Evolutionary conservation across 2,113 vertebrate genomes (phyloP), one percentile per base, ranked within the genome.

Genomic region (Albula glossodonta): DNA sequence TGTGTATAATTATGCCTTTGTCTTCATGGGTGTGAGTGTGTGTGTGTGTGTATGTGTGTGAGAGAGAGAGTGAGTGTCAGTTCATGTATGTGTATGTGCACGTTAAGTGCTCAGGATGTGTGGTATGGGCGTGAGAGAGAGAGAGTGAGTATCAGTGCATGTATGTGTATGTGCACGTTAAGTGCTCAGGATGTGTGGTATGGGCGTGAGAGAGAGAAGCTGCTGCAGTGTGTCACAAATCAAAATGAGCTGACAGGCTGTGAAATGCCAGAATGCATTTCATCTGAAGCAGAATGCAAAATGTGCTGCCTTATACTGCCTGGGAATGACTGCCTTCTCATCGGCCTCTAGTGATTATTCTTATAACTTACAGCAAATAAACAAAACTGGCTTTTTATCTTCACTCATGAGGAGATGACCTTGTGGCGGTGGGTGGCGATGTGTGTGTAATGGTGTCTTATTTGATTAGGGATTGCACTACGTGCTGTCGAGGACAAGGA

Each of bases 261-360:
- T 92, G 88, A 90, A 93, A 92, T 78, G 89, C 91, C 89, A 85
- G 87, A 85, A 81, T 86, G 89, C 88, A 88, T 93, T 93, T 93
- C 87, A 92, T 89, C 92, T 92, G 88, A 90, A 90, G 89, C 87
- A 87, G 77, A 83, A 87, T 83, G 50, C 63, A 49, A 0, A 80
- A 83, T 56, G 13, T 70, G 81, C 82, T 80, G 50, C 78, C 53
- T 82, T 86, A 91, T 91, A 91, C 90, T 86, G 83, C 86, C 51
- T 17, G 48, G 49, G 5, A 22, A 82, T 78, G 41, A 78, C 52
- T 50, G 15, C 10, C 11, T 5, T 77, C 70, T 22, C 63, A 19
- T 53, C 78, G 41, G 49, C 19, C 84, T 82, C 56, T 90, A 78
- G 85, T 90, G 87, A 92, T 92, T 87, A 90, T 85, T 87, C 51